phyloP scores from a whole-genome alignment of 2,113 vertebrate genomes.

The Pelmatolapia mariae region DNA sequence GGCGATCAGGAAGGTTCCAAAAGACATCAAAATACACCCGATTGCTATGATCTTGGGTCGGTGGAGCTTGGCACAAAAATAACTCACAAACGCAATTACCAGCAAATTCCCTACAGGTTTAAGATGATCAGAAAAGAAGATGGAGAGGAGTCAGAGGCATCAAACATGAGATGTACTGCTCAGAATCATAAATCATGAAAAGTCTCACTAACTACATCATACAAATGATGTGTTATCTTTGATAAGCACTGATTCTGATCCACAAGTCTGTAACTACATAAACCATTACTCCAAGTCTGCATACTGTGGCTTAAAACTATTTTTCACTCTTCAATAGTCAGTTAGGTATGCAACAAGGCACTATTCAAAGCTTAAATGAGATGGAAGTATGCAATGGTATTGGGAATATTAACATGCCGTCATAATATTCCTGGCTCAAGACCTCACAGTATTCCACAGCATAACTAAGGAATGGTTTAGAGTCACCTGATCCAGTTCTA shows the following conservation, averaged over 20 bases:
- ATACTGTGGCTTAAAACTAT: not conserved
- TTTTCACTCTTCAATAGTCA: not conserved
- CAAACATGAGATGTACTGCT: not conserved
- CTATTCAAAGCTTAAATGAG: not conserved
- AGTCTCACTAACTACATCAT: not conserved
- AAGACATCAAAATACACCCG: slow-evolving; percentile 87
- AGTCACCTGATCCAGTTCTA: not conserved
- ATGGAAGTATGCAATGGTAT: not conserved
- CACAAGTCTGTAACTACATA: not conserved
- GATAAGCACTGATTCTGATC: not conserved
- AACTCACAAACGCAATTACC: slow-evolving; percentile 91
- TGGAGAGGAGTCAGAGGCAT: not conserved
- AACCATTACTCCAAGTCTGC: not conserved
- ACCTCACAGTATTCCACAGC: not conserved
- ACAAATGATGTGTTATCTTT: not conserved
- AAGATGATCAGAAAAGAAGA: not conserved
- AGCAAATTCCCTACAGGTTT: slow-evolving; percentile 83
- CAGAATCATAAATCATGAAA: not conserved
- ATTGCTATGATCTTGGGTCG: slow-evolving; percentile 88
- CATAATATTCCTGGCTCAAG: not conserved
- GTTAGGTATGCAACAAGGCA: not conserved
- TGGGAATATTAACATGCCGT: not conserved
- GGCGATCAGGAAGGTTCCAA: slow-evolving; percentile 87
- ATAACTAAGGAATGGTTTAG: not conserved
- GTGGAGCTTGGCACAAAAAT: slow-evolving; percentile 92